A percentile compares a stretch with the other conserved stretches of the same genome.
These are phyloP conservation scores for Notoglanidium macrostoma DNA, from an alignment of 2,797 vertebrate species.

Conservation along the genomic window DNA sequence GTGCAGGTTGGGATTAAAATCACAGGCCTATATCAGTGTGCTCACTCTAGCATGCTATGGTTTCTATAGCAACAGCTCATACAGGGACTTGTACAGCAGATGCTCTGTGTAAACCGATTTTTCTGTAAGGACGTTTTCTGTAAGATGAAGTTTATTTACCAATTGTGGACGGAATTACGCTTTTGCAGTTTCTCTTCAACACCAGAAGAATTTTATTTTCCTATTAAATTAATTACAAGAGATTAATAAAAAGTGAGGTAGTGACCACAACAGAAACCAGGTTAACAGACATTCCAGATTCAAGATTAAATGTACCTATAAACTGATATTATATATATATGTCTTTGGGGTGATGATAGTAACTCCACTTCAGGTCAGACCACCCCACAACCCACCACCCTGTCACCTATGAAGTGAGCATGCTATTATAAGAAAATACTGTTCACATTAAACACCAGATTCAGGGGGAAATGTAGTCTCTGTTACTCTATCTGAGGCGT, in stretches of 20 bases:
- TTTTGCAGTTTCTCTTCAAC: background rate
- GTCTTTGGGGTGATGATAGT: background rate
- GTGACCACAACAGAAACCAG: background rate
- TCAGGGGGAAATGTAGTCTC: no score
- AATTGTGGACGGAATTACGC: background rate
- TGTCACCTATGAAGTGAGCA: background rate
- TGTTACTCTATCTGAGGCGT: no score
- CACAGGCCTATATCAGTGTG: background rate
- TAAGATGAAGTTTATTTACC: background rate
- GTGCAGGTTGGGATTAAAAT: background rate
- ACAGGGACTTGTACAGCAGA: background rate
- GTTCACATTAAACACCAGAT: no score
- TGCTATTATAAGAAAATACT: no score
- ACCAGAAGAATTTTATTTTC: background rate
- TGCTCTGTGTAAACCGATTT: background rate
- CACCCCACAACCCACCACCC: background rate
- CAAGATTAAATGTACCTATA: background rate
- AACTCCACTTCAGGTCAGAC: background rate
- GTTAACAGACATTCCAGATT: background rate
- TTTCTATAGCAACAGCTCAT: background rate
- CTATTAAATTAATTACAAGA: background rate
- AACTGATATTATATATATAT: background rate
- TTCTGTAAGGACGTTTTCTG: background rate
- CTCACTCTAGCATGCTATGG: background rate
- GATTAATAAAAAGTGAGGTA: background rate